Conservation (phyloP, 2,113 vertebrate genomes). For the Ciconia stormi region DNA sequence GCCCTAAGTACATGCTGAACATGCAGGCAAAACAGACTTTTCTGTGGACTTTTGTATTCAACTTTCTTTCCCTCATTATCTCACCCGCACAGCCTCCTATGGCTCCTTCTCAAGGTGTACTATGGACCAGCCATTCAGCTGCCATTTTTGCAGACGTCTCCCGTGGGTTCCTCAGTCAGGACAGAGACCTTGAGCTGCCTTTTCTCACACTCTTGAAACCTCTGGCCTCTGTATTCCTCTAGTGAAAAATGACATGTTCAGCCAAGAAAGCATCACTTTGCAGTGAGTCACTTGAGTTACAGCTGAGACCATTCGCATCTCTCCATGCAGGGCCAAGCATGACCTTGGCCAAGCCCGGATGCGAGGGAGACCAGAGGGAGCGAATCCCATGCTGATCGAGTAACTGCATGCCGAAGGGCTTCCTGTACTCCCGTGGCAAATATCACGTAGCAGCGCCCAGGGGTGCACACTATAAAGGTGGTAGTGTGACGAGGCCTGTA, state of each 20-base stretch:
- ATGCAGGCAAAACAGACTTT: background rate
- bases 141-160: background rate
- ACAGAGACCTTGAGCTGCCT: background rate
- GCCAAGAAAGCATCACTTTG: background rate
- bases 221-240: background rate
- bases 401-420: background rate
- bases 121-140: background rate
- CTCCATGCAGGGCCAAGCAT: background rate
- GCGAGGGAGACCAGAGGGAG: background rate
- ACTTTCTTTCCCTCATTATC: background rate
- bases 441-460: accelerated
- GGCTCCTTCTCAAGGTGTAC: background rate
- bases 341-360: background rate
- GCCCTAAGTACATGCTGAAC: background rate
- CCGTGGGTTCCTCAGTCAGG: background rate
- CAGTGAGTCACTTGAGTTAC: background rate
- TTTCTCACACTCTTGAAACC: background rate
- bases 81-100: background rate
- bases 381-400: background rate
- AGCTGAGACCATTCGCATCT: background rate
- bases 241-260: background rate
- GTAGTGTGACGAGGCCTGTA: background rate
- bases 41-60: background rate
- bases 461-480: background rate
- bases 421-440: background rate